Evolutionary conservation across 2,888 invertebrate genomes (phyloP).

Genomic region (Willowsia nigromaculata): DNA sequence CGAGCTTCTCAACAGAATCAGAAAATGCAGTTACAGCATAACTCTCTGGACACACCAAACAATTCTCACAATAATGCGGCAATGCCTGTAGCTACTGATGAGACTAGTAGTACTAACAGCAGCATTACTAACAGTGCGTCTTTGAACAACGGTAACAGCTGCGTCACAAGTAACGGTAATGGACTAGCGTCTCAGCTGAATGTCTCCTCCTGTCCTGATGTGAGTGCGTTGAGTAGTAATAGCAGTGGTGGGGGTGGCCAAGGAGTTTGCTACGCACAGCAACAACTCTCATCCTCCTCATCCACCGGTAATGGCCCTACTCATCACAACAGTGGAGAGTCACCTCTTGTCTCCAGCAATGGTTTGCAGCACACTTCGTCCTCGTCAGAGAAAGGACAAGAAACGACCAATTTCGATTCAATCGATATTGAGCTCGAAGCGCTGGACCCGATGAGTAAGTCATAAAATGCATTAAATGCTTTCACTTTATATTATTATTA

Average conservation of each 20-base stretch:
- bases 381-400: slow-evolving; percentile 59
- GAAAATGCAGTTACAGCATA: slow-evolving; percentile 61
- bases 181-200: slow-evolving; percentile 63
- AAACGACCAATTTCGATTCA: slow-evolving; percentile 77
- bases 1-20: slow-evolving; percentile 77
- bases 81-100: slow-evolving; percentile 52
- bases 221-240: slow-evolving; percentile 51
- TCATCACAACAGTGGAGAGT: slow-evolving; percentile 10
- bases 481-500: slow-evolving; percentile 6
- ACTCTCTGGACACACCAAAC: slow-evolving; percentile 35
- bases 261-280: slow-evolving; percentile 48
- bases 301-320: slow-evolving; percentile 53
- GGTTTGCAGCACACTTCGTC: slow-evolving; percentile 15
- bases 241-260: slow-evolving; percentile 39
- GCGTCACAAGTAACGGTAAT: slow-evolving; percentile 66
- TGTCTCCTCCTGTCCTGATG: slow-evolving; percentile 68
- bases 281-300: slow-evolving; percentile 31
- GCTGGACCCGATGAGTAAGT: slow-evolving; percentile 84
- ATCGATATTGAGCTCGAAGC: slow-evolving; percentile 85
- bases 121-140: slow-evolving; percentile 47
- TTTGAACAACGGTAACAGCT: slow-evolving; percentile 55
- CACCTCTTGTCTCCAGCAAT: slow-evolving; percentile 50
- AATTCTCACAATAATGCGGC: slow-evolving; percentile 51
- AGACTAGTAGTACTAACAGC: slow-evolving; percentile 38
- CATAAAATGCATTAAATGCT: slow-evolving; percentile 13